phyloP scores from a whole-genome alignment of 1,140 invertebrate genomes.

The Hyphantria cunea region DNA sequence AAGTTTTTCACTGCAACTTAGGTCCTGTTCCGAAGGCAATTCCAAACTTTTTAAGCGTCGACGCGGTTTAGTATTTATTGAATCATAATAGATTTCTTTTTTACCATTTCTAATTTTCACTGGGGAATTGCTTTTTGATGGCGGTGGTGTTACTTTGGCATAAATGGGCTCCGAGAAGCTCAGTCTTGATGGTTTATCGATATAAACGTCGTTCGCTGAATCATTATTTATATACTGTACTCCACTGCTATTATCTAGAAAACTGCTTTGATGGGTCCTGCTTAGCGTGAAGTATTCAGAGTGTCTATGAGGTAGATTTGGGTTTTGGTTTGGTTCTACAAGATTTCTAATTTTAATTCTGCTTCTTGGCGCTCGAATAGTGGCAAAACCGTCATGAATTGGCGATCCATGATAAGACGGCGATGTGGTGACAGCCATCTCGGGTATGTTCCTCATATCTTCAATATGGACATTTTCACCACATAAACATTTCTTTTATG shows the following conservation, averaged over 20 bases:
- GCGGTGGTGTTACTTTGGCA: conserved; percentile 74
- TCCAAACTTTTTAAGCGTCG: conserved; percentile 69
- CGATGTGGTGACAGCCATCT: conserved; percentile 75
- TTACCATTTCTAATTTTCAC: conserved; percentile 61
- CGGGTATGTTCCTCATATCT: conserved; percentile 34
- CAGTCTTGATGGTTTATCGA: conserved; percentile 62
- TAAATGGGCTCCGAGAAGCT: conserved; percentile 78
- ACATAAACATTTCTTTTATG: conserved; percentile 8
- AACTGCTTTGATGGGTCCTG: conserved; percentile 71
- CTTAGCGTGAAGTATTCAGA: conserved; percentile 80
- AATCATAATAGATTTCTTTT: conserved; percentile 75
- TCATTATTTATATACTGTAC: conserved; percentile 65
- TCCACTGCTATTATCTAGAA: conserved; percentile 72
- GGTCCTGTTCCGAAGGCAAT: conserved; percentile 53
- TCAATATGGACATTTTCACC: conserved; percentile 22
- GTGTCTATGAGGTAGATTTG: conserved; percentile 75
- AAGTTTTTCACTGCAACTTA: conserved; percentile 59
- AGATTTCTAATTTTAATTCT: conserved; percentile 78
- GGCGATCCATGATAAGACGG: conserved; percentile 82
- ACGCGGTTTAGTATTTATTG: conserved; percentile 76
- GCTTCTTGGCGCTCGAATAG: conserved; percentile 85
- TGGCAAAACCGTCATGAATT: conserved; percentile 91
- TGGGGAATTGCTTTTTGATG: conserved; percentile 66
- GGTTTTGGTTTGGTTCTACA: conserved; percentile 71
- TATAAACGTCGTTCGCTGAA: conserved; percentile 45